These are phyloP conservation scores for Leptura quadrifasciata DNA, from an alignment of 2,888 invertebrate genomes.

Conservation along the genomic window DNA sequence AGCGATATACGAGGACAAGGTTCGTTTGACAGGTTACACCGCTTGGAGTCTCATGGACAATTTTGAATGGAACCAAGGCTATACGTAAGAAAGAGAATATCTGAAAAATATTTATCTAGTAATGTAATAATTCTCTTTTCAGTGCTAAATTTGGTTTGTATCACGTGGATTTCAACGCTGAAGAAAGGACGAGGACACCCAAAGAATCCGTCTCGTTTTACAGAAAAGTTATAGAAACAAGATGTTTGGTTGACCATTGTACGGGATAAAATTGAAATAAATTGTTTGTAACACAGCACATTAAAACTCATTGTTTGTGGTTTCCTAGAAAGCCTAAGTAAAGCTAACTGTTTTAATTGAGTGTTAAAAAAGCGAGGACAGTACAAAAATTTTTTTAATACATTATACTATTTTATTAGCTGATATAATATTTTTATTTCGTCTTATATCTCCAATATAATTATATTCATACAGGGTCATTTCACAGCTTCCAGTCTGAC, in stretches of 20 bases:
- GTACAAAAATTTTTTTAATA: too few species aligned
- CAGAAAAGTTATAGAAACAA: conserved; percentile 19
- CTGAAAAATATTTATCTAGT: neutral
- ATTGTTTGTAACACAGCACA: neutral
- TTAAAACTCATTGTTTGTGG: neutral
- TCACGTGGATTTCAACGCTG: conserved; percentile 9
- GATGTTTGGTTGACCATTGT: conserved; percentile 19
- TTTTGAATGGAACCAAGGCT: conserved; percentile 27
- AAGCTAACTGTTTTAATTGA: neutral
- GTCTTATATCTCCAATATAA: too few species aligned
- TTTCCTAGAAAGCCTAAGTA: neutral
- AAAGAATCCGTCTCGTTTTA: conserved; percentile 5
- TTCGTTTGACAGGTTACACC: conserved; percentile 12
- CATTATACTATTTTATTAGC: too few species aligned
- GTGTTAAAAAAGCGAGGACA: too few species aligned
- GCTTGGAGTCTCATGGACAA: conserved; percentile 23
- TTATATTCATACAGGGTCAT: too few species aligned
- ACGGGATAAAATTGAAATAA: neutral
- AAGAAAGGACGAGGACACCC: conserved; percentile 20
- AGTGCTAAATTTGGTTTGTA: conserved; percentile 15
- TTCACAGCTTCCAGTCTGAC: too few species aligned
- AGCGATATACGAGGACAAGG: conserved; percentile 21
- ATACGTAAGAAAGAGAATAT: neutral
- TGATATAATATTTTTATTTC: too few species aligned
- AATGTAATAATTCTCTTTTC: neutral